These are phyloP conservation scores for Rallus crepitans DNA, from an alignment of 2,797 vertebrate genomes.

Conservation along the genomic window DNA sequence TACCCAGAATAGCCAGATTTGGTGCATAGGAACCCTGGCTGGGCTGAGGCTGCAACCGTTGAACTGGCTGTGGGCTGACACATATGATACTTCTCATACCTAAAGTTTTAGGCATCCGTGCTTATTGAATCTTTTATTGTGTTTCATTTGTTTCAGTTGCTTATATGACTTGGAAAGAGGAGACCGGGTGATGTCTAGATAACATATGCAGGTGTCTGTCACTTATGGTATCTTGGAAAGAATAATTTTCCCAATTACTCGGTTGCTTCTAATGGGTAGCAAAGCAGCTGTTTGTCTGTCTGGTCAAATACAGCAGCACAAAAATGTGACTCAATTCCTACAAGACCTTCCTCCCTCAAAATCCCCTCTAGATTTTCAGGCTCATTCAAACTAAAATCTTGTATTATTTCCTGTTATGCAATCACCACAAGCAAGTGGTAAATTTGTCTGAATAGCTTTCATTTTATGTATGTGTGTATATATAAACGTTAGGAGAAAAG, in stretches of 20 bases:
- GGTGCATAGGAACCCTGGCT: neutral
- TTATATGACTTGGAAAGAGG: neutral
- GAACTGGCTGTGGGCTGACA: neutral
- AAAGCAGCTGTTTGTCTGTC: neutral
- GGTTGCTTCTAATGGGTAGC: neutral
- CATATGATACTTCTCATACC: neutral
- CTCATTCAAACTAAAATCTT: neutral
- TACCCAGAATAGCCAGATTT: neutral
- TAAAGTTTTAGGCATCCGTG: neutral
- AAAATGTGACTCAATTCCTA: neutral
- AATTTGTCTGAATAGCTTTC: neutral
- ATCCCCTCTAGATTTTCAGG: neutral
- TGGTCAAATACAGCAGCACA: neutral
- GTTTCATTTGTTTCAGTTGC: neutral
- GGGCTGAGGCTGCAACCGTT: neutral
- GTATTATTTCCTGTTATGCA: neutral
- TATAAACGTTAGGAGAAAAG: neutral
- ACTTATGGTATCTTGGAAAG: neutral
- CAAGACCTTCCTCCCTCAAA: neutral
- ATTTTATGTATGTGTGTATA: neutral
- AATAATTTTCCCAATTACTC: neutral
- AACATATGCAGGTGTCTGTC: neutral
- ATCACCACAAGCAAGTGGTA: neutral
- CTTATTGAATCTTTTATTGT: neutral
- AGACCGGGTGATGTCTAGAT: neutral